Evolutionary conservation across 2,113 vertebrate genomes (phyloP).

Genomic region (Holacanthus passer): DNA sequence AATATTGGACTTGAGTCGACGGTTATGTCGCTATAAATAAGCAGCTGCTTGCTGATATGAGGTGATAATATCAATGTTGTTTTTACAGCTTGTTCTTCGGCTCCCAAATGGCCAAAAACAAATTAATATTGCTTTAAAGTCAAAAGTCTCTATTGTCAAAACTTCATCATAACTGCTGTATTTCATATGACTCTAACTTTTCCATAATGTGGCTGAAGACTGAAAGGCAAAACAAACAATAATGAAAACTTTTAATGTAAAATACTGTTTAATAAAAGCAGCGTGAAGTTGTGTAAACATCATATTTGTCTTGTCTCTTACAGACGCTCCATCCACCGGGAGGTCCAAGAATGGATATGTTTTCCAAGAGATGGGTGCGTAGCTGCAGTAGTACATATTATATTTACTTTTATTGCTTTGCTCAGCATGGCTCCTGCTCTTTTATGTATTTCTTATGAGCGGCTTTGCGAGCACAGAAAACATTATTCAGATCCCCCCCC

Average conservation of each 20-base stretch:
- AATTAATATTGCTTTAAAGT: not conserved
- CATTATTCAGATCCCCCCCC: not conserved
- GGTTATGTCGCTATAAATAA: no score
- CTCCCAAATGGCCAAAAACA: not conserved
- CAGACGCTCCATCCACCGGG: constrained; percentile 76
- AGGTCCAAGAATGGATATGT: constrained; percentile 90
- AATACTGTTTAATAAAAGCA: not conserved
- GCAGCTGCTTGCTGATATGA: not conserved
- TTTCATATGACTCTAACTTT: not conserved
- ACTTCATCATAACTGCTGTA: not conserved
- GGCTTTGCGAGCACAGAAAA: not conserved
- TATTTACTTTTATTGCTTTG: constrained; percentile 19
- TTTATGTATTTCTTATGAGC: not conserved
- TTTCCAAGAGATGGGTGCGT: constrained; percentile 88
- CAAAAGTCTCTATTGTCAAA: not conserved
- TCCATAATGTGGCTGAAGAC: not conserved
- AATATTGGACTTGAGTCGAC: no score
- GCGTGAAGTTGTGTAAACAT: not conserved
- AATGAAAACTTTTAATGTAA: constrained; percentile 1
- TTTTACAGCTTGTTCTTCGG: not conserved
- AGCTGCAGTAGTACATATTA: constrained; percentile 13
- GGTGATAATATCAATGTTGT: not conserved
- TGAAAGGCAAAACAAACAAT: constrained; percentile 13
- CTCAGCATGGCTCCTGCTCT: constrained; percentile 2
- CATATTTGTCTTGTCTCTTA: constrained; percentile 22